These are phyloP conservation scores for Cydia strobilella DNA, from an alignment of 1,140 invertebrate species.

Conservation along the genomic window DNA sequence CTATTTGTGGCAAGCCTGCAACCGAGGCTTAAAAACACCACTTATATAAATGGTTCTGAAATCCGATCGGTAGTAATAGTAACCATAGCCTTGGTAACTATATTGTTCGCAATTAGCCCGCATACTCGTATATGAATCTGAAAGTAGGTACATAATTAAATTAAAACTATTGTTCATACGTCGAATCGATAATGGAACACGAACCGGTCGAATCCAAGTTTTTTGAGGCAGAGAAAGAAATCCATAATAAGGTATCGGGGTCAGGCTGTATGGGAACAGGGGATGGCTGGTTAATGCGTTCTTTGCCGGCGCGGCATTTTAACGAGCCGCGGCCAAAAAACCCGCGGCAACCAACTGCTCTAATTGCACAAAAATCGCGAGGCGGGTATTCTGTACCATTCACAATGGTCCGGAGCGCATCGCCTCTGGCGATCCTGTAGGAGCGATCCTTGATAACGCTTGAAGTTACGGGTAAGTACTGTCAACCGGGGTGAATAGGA, in stretches of 20 bases:
- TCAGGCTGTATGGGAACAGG: conserved; percentile 54
- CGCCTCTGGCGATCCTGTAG: neutral
- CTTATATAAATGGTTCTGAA: too few relatives aligned
- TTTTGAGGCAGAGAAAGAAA: conserved; percentile 41
- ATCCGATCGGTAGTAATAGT: too few relatives aligned
- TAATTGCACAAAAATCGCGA: conserved; percentile 59
- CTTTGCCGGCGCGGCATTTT: conserved; percentile 69
- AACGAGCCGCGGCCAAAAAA: conserved; percentile 65
- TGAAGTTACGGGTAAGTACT: neutral
- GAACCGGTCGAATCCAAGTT: conserved; percentile 53
- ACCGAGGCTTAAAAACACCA: too few relatives aligned
- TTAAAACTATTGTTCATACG: conserved; percentile 14
- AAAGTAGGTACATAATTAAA: conserved; percentile 7
- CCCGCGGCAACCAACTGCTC: conserved; percentile 50
- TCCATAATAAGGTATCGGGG: conserved; percentile 63
- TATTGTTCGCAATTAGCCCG: neutral
- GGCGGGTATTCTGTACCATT: neutral
- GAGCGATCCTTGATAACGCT: conserved; percentile 1
- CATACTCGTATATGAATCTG: neutral
- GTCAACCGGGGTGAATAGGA: too few relatives aligned
- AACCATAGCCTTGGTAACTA: too few relatives aligned
- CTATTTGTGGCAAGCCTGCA: too few relatives aligned
- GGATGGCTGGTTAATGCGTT: conserved; percentile 68
- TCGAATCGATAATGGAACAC: conserved; percentile 34
- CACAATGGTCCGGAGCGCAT: neutral